Conservation (phyloP, 2,113 vertebrate genomes). For the Limnothrissa miodon region DNA sequence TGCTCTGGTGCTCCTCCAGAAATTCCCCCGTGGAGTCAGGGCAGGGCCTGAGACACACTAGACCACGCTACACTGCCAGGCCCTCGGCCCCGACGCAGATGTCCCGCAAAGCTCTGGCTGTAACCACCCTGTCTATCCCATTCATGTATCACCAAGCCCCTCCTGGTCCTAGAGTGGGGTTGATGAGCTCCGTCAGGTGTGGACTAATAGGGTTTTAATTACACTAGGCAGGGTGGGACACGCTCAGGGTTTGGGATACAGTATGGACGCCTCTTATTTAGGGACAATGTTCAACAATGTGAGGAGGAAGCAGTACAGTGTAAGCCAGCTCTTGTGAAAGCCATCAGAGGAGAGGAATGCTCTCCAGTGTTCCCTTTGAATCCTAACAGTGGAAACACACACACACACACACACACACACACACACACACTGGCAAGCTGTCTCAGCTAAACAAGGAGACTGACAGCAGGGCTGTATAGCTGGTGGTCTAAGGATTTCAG, state of each 20-base stretch:
- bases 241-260: too few species aligned
- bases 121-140: not conserved
- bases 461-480: not conserved
- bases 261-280: not conserved
- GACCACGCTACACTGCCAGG: too few species aligned
- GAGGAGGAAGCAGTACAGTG: too few species aligned
- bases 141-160: too few species aligned
- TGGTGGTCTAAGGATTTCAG: not conserved
- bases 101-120: not conserved
- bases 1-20: not conserved
- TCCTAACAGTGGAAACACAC: not conserved
- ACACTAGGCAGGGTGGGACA: not conserved
- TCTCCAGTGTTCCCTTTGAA: not conserved
- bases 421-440: not conserved
- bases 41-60: too few species aligned
- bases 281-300: not conserved
- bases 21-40: not conserved
- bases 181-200: not conserved
- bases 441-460: not conserved
- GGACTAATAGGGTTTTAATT: conserved; percentile 1
- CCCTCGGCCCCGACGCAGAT: not conserved
- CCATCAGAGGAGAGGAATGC: not conserved
- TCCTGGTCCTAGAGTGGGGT: not conserved
- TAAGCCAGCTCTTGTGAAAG: not conserved
- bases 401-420: too few species aligned